Conservation (phyloP, 2,888 invertebrate genomes). For the Temnothorax ravouxi region DNA sequence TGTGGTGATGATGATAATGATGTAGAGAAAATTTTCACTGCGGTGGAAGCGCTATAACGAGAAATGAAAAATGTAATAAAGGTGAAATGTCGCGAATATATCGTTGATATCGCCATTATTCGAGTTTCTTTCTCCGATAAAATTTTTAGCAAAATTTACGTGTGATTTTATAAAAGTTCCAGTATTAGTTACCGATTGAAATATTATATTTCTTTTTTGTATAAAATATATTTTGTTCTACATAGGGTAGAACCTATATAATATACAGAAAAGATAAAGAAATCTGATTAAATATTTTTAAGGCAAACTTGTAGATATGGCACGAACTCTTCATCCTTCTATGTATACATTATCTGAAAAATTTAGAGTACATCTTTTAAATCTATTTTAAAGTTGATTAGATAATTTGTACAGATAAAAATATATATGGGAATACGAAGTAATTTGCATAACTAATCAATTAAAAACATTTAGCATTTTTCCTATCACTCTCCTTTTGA, state of each 20-base stretch:
- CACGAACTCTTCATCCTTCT: background rate
- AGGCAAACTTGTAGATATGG: background rate
- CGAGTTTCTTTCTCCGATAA: background rate
- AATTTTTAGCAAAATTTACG: slow-evolving; percentile 8
- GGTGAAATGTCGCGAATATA: slow-evolving; percentile 2
- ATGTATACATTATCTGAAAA: background rate
- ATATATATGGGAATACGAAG: background rate
- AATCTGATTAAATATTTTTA: background rate
- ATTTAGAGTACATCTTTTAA: background rate
- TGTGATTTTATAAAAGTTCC: background rate
- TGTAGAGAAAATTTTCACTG: slow-evolving; percentile 38
- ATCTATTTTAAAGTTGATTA: background rate
- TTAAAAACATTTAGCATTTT: slow-evolving; percentile 5
- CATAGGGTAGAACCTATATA: background rate
- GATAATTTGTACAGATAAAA: background rate
- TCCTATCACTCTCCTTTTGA: background rate
- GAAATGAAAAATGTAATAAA: slow-evolving; percentile 29
- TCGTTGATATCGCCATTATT: background rate
- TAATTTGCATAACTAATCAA: background rate
- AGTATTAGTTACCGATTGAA: background rate
- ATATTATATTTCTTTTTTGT: slow-evolving; percentile 3
- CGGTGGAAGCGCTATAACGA: slow-evolving; percentile 30
- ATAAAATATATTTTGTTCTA: background rate
- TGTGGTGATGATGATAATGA: slow-evolving; percentile 40
- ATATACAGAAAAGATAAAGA: background rate